Percentiles rank a stretch among this genome's conserved stretches.
phyloP scores from a whole-genome alignment of 2,113 vertebrate species.

The Psittacus erithacus region DNA sequence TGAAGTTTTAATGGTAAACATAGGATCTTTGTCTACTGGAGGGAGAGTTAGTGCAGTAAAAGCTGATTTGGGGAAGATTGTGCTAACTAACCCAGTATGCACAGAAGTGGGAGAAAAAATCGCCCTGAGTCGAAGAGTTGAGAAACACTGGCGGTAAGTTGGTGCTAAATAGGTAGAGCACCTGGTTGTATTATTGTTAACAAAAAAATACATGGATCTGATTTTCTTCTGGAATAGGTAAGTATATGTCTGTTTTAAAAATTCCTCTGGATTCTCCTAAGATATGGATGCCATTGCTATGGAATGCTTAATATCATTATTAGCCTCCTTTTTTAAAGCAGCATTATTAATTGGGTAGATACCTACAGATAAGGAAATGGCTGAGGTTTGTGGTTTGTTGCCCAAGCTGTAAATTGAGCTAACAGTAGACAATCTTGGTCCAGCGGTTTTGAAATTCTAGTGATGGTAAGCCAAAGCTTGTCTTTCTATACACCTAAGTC shows the following conservation, averaged over 20 bases:
- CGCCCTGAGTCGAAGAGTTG: slow-evolving; percentile 95
- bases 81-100: slow-evolving; percentile 97
- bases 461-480: background rate
- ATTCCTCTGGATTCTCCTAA: background rate
- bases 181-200: background rate
- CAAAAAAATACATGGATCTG: background rate
- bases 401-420: background rate
- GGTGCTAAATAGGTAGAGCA: background rate
- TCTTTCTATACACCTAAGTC: background rate
- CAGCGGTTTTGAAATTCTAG: background rate
- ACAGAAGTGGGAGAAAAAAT: slow-evolving; percentile 99
- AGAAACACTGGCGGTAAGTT: slow-evolving; percentile 98
- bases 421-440: background rate
- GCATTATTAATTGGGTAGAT: rapidly evolving
- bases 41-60: slow-evolving; percentile 97
- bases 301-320: background rate
- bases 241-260: background rate
- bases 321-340: background rate
- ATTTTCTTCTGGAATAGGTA: background rate
- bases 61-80: slow-evolving; percentile 97
- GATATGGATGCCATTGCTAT: background rate
- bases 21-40: slow-evolving; percentile 95
- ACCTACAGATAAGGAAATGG: background rate
- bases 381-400: background rate
- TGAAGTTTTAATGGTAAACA: slow-evolving; percentile 99